A percentile compares a stretch with the other conserved stretches of the same genome.
Evolutionary conservation across 2,113 vertebrate species (phyloP).

Genomic region (Bettongia penicillata): DNA sequence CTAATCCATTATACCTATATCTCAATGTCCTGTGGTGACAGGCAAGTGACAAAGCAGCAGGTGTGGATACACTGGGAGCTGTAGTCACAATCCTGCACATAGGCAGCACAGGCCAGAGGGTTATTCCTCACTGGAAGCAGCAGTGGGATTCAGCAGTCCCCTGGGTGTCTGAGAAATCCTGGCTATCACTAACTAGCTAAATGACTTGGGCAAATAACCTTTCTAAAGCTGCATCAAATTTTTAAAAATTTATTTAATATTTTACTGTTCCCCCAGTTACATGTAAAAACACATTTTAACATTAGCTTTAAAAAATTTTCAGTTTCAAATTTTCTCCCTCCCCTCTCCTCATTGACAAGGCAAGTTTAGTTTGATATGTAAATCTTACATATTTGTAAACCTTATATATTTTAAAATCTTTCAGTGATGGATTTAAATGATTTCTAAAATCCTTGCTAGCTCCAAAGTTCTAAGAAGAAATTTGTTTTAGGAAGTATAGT

Average conservation of each 20-base stretch:
- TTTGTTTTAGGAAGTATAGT: conserved; percentile 4
- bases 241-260: not conserved
- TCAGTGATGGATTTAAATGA: not conserved
- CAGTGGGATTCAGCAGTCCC: too few species aligned
- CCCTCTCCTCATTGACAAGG: conserved; percentile 9
- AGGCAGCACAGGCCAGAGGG: too few species aligned
- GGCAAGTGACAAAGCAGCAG: too few species aligned
- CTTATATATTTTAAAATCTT: not conserved
- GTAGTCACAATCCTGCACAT: too few species aligned
- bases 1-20: not conserved
- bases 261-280: not conserved
- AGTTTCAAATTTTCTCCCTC: not conserved
- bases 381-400: not conserved
- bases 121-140: too few species aligned
- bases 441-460: not conserved
- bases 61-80: too few species aligned
- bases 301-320: not conserved
- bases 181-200: not conserved
- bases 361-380: conserved; percentile 23
- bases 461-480: not conserved
- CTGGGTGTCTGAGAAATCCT: too few species aligned
- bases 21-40: too few species aligned
- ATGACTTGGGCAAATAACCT: not conserved
- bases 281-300: not conserved
- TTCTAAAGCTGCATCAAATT: not conserved